A percentile compares a stretch with the other conserved stretches of the same genome.
These are phyloP conservation scores for Umimayanthus chanpuru DNA, from an alignment of 92 coral and sea anemone species.

Conservation along the genomic window DNA sequence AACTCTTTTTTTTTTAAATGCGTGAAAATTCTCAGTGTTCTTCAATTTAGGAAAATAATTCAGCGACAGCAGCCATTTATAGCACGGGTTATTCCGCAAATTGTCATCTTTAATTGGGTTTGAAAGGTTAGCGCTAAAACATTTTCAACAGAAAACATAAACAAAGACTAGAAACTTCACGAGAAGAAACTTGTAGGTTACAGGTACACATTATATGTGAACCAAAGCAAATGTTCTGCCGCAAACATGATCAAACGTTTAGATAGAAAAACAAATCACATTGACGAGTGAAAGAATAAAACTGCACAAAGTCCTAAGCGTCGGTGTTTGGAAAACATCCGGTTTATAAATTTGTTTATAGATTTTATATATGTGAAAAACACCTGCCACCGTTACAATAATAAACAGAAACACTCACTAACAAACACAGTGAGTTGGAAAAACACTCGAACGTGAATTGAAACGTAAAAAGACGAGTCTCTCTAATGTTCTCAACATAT, in stretches of 20 bases:
- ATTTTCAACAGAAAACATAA: no score
- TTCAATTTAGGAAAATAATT: no score
- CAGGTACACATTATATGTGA: no score
- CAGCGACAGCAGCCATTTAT: no score
- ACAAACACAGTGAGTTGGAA: neutral
- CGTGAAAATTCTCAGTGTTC: no score
- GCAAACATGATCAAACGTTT: neutral
- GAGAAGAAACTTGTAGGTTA: no score
- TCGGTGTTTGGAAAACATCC: neutral
- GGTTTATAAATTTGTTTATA: neutral
- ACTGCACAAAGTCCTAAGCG: neutral
- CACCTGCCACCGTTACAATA: constrained; percentile 37
- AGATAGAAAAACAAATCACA: neutral
- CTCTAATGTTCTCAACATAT: neutral
- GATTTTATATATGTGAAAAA: neutral
- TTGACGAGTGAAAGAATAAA: no score
- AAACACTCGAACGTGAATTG: neutral
- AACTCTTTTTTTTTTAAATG: no score
- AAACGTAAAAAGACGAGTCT: neutral
- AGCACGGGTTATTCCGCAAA: no score
- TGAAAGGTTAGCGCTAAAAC: no score
- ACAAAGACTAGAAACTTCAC: no score
- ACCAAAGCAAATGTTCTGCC: neutral
- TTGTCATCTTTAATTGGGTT: no score
- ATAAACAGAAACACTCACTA: neutral